phyloP scores from a whole-genome alignment of 2,888 invertebrate genomes.

The Euclidia mi region DNA sequence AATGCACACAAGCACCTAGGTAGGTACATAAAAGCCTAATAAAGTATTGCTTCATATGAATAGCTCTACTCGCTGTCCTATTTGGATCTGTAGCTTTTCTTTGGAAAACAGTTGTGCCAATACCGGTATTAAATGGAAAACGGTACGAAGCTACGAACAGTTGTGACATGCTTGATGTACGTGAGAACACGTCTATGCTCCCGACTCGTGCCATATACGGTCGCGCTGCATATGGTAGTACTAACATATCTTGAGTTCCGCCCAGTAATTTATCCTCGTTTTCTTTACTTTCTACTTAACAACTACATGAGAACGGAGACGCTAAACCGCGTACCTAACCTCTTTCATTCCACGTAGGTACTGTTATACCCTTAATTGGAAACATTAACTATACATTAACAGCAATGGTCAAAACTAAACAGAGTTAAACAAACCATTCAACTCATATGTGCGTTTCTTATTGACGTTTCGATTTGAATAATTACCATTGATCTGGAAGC shows the following conservation, averaged over 20 bases:
- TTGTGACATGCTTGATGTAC: slow-evolving; percentile 64
- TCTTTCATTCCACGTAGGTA: slow-evolving; percentile 10
- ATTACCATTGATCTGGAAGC: slow-evolving; percentile 65
- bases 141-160: slow-evolving; percentile 55
- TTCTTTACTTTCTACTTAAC: slow-evolving; percentile 74
- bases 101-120: slow-evolving; percentile 46
- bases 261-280: slow-evolving; percentile 67
- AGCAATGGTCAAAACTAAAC: slow-evolving; percentile 23
- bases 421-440: slow-evolving; percentile 46
- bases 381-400: slow-evolving; percentile 36
- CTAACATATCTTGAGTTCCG: slow-evolving; percentile 56
- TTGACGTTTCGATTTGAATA: slow-evolving; percentile 69
- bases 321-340: slow-evolving; percentile 21
- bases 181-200: slow-evolving; percentile 75
- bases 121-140: slow-evolving; percentile 59
- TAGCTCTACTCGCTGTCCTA: background rate
- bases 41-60: too few relatives aligned
- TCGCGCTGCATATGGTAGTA: slow-evolving; percentile 66
- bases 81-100: slow-evolving; percentile 20
- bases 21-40: too few relatives aligned
- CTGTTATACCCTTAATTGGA: slow-evolving; percentile 22
- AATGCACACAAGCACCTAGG: too few relatives aligned
- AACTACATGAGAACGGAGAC: slow-evolving; percentile 45
- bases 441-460: slow-evolving; percentile 56
- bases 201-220: slow-evolving; percentile 72